Conservation (phyloP, 2,113 vertebrate species). For the Ciconia boyciana region DNA sequence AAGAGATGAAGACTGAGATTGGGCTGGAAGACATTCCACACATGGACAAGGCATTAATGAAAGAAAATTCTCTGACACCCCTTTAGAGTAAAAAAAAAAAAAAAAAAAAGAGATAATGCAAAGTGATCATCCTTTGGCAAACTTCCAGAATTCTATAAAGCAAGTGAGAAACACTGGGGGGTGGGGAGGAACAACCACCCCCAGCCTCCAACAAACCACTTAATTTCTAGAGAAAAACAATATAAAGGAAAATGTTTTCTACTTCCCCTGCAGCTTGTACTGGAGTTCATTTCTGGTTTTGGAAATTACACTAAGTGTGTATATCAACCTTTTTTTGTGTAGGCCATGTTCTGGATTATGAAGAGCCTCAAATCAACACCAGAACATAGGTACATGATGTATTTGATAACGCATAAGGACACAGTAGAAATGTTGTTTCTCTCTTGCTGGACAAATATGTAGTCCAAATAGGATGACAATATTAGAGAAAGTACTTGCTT, state of each 20-base stretch:
- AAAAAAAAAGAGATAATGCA: not conserved
- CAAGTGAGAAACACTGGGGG: not conserved
- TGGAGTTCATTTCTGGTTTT: not conserved
- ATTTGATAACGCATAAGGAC: not conserved
- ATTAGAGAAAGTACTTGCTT: not conserved
- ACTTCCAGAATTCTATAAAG: not conserved
- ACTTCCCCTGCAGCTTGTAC: not conserved
- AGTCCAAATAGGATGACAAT: not conserved
- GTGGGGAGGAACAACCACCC: not conserved
- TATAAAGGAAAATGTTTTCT: not conserved
- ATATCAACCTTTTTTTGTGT: not conserved
- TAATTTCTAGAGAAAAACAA: not conserved
- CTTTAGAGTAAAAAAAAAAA: not conserved
- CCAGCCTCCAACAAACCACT: fast-evolving
- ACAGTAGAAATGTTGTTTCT: not conserved
- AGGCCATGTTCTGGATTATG: not conserved
- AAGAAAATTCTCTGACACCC: not conserved
- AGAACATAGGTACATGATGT: not conserved
- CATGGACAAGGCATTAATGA: not conserved
- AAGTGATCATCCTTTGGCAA: not conserved
- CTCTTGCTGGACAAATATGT: not conserved
- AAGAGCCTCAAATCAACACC: not conserved
- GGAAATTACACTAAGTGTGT: not conserved
- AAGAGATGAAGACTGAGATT: not conserved
- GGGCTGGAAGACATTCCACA: not conserved